Evolutionary conservation across 2,113 vertebrate species (phyloP), one percentile per base, ranked within the genome.

Genomic region (Cyphomyrus discorhynchus): DNA sequence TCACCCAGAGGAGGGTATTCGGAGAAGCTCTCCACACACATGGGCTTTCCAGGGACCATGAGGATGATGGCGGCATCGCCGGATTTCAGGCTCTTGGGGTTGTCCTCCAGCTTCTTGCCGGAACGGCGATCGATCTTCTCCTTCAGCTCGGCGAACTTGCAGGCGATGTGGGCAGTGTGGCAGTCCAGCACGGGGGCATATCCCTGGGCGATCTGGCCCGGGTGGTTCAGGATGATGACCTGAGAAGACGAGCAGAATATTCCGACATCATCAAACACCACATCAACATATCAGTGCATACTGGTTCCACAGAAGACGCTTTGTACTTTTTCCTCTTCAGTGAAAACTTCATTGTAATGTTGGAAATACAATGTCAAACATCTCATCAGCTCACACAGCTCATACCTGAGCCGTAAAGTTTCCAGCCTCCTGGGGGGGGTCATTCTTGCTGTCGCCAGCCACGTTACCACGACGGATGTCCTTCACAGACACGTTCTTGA

Each of bases 171-270:
- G 90, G 95, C 95, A 0, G 94, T 96, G 88, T 96, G 96, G 90
- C 95, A 97, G 47, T 96, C 96, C 90, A 97, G 95, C 77, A 97
- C 95, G 1, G 95, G 97, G 19, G 95, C 93, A 45, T 96, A 97
- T 47, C 96, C 95, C 62, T 95, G 92, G 46, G 91, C 74, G 42
- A 96, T 97, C 93, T 96, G 93, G 1, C 95, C 95, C 0, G 96
- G 94, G 88, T 96, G 96, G 93, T 96, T 97, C 91, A 97, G 93
- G 93, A 96, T 96, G 92, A 97, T 97, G 84, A 97, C 96, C 96
- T 97, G 89, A 8, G 80, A 87, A 27, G 21, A 27, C 0, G 24
- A 3, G 27, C n/a, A 47, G 19, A 88, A 42, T n/a, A 35, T 45
- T 87, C 58, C 39, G 39, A 42, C 21, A 74, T 46, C 56, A 88